Conservation (phyloP, 2,888 invertebrate species). For the Drosophila quinaria region DNA sequence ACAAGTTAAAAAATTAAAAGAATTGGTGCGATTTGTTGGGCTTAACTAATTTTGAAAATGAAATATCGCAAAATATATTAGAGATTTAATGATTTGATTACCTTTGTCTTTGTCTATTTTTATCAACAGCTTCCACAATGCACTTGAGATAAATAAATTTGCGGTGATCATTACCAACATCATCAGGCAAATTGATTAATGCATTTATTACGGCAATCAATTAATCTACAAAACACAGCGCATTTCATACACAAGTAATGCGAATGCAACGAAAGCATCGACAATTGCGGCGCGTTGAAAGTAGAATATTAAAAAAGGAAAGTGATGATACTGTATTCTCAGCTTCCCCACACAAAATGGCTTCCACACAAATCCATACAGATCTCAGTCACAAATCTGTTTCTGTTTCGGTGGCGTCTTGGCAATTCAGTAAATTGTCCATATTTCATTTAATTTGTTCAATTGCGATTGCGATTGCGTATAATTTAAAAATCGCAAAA, state of each 20-base stretch:
- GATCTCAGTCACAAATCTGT: background rate
- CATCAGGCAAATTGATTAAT: conserved; percentile 1
- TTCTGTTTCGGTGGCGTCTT: background rate
- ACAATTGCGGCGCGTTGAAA: conserved; percentile 5
- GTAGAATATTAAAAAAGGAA: conserved; percentile 10
- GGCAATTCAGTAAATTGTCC: conserved; percentile 13
- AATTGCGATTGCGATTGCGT: conserved; percentile 23
- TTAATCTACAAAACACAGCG: background rate
- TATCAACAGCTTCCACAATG: background rate
- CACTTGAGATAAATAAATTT: background rate
- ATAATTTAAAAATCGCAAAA: conserved; percentile 14
- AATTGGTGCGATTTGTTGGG: too few relatives aligned
- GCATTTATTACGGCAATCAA: background rate
- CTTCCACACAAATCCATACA: conserved; percentile 28
- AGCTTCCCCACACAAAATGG: conserved; percentile 21
- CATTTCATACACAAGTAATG: conserved; percentile 38
- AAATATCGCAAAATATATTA: background rate
- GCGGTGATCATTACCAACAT: background rate
- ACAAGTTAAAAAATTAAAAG: too few relatives aligned
- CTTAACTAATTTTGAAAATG: too few relatives aligned
- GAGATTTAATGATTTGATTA: background rate
- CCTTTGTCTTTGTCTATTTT: background rate
- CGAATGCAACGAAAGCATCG: conserved; percentile 30
- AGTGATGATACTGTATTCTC: conserved; percentile 5
- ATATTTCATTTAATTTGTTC: conserved; percentile 26